Evolutionary conservation across 2,888 invertebrate genomes (phyloP).

Genomic region (Calameuta filiformis): DNA sequence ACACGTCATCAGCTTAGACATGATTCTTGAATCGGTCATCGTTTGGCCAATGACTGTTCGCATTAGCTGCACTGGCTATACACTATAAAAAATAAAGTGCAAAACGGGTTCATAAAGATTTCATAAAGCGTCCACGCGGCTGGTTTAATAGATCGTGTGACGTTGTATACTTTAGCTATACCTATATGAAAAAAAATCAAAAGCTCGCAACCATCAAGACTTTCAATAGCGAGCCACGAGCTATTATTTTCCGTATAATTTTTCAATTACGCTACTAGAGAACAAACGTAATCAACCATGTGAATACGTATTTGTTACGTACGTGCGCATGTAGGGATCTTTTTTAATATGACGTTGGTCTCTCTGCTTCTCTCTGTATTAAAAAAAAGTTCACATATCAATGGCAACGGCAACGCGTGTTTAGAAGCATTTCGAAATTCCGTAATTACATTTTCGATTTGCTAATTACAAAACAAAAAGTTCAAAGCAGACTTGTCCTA

Average conservation of each 20-base stretch:
- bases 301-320: background rate
- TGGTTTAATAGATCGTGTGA: background rate
- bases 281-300: background rate
- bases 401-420: background rate
- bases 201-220: conserved; percentile 19
- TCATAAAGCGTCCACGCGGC: conserved; percentile 8
- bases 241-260: background rate
- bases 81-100: conserved; percentile 27
- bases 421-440: background rate
- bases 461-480: background rate
- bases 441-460: background rate
- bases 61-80: conserved; percentile 16
- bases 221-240: conserved; percentile 1
- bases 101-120: conserved; percentile 40
- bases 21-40: background rate
- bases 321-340: background rate
- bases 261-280: background rate
- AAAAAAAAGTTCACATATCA: background rate
- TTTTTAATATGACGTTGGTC: background rate
- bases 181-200: conserved; percentile 26
- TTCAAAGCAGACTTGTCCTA: background rate
- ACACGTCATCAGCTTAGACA: background rate
- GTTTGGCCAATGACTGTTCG: background rate
- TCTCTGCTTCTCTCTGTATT: background rate
- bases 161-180: background rate